Conservation (phyloP, 2,113 vertebrate genomes). For the Oncorhynchus mykiss region DNA sequence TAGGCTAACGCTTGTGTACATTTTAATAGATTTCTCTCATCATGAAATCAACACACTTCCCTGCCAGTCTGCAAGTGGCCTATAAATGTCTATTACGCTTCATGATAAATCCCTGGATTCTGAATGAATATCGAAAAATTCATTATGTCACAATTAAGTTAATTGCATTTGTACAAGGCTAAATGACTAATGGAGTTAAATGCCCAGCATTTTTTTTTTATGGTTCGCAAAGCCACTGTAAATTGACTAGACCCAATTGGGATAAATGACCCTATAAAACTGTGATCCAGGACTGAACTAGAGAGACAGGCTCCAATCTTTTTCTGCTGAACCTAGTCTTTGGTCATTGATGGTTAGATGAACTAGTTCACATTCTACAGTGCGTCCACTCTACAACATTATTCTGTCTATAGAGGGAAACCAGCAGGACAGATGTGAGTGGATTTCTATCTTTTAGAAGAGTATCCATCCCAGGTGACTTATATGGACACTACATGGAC, state of each 20-base stretch:
- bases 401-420: too few species aligned
- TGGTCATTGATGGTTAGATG: background rate
- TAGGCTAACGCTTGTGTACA: background rate
- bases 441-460: too few species aligned
- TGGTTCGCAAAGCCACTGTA: conserved; percentile 23
- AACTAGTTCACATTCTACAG: background rate
- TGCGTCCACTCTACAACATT: too few species aligned
- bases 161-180: conserved; percentile 44
- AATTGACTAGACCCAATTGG: conserved; percentile 34
- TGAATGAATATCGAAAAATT: conserved; percentile 61
- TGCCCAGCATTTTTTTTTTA: conserved; percentile 14
- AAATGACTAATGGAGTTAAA: conserved; percentile 53
- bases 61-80: conserved; percentile 5
- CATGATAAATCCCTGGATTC: conserved; percentile 51
- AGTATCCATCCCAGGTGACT: too few species aligned
- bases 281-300: background rate
- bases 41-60: conserved; percentile 14
- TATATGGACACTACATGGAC: too few species aligned
- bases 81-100: conserved; percentile 30
- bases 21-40: conserved; percentile 21
- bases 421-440: too few species aligned
- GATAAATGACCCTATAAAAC: conserved; percentile 41
- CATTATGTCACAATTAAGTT: conserved; percentile 66
- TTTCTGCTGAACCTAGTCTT: background rate
- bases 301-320: background rate